A percentile compares a stretch with the other conserved stretches of the same genome.
Conservation (phyloP, 1,140 invertebrate species). For the Drosophila erecta region DNA sequence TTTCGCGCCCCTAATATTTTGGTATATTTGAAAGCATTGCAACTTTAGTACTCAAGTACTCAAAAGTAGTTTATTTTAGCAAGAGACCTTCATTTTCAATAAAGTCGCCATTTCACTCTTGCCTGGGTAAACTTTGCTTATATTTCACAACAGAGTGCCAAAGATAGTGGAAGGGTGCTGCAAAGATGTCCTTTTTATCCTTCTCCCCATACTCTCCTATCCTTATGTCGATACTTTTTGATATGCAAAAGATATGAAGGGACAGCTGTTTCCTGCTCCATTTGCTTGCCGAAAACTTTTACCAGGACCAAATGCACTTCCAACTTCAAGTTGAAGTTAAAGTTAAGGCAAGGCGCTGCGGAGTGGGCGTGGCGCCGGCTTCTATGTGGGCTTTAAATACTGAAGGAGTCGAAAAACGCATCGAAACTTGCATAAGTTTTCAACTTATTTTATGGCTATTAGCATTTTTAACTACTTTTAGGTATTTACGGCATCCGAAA, state of each 20-base stretch:
- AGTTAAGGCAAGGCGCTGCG: conserved; percentile 8
- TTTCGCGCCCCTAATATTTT: too few species aligned
- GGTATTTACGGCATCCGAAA: conserved; percentile 61
- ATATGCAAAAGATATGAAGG: conserved; percentile 83
- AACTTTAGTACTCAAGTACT: too few species aligned
- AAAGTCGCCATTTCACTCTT: conserved; percentile 9
- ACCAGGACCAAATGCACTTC: conserved; percentile 68
- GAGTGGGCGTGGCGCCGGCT: not conserved
- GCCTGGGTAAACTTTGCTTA: conserved; percentile 70
- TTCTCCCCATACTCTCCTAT: conserved; percentile 7
- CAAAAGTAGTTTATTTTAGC: not conserved
- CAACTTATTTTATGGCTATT: conserved; percentile 73
- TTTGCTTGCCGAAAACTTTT: conserved; percentile 81
- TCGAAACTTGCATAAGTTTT: conserved; percentile 67
- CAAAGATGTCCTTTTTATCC: conserved; percentile 10
- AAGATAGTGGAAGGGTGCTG: not conserved
- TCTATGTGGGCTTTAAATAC: conserved; percentile 58
- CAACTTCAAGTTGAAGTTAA: conserved; percentile 44
- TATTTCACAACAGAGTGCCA: conserved; percentile 59
- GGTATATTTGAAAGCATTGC: too few species aligned
- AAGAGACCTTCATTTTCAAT: too few species aligned
- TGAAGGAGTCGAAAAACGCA: conserved; percentile 26
- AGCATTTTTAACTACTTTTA: conserved; percentile 65
- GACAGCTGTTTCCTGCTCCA: conserved; percentile 82
- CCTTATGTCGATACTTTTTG: conserved; percentile 75